Evolutionary conservation across 2,797 vertebrate genomes (phyloP), one percentile per base, ranked within the genome.

Genomic region (Premnoplex brunnescens): DNA sequence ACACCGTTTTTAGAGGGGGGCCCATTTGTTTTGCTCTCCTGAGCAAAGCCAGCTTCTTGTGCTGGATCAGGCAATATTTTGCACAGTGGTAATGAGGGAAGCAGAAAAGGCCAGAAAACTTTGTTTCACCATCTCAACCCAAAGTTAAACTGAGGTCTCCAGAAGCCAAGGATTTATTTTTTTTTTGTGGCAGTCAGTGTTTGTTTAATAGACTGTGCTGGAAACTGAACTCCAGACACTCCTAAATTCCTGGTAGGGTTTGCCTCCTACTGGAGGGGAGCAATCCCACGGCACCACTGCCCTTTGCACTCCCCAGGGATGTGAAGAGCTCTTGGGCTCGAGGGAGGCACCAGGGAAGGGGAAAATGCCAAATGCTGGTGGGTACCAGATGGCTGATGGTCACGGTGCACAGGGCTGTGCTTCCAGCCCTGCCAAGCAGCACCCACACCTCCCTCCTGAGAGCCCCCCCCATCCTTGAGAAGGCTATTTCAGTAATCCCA

Each of bases 61-160:
- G n/a, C 49, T 91, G 78, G 49, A 88, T 52, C 32, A 49, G 72
- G 81, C 26, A 9, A 18, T 74, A 43, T 68, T 94, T 89, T 74
- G 60, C 79, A 60, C n/a, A 36, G 36, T 32, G 52, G 30, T 67
- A 88, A 92, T 7, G 24, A 95, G 58, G 18, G 54, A 95, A 88
- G 41, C 64, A 95, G 85, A 91, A 85, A 89, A 85, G 34, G 8
- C 60, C 11, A 4, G 68, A 69, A 51, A 28, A 68, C 56, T 92
- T 89, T 85, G 56, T 69, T 93, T 89, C 18, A 2, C 64, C 37
- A 39, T 91, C 49, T 93, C 71, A 88, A 85, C 72, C 63, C 72
- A 75, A 91, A 94, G 81, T 54, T 95, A 89, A 91, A 55, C 26
- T 83, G 89, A 92, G 60, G 46, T 89, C 64, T 95, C 21, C 49